Base-by-base conservation (phyloP, 2,888 invertebrate genomes). In the Lordiphosa andalusiaca region DNA sequence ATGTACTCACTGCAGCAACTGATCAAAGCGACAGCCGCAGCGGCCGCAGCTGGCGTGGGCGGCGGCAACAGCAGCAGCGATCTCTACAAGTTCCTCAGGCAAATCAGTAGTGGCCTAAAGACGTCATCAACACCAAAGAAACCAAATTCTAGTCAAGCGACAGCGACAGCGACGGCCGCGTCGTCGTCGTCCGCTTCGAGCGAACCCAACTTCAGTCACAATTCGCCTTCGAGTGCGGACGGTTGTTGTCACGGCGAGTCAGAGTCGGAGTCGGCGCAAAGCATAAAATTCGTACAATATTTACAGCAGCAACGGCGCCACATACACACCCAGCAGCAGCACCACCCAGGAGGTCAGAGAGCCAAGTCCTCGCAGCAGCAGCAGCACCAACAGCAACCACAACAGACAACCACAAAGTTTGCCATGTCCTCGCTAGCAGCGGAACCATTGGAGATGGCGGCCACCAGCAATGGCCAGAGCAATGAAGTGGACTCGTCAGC, bases 401-500 rank as follows among this genome's bases (percentile, higher is more conserved):
- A 83, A 52, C 85, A 84, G 53, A 85, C 84, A 66, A 83, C 77
- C 52, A 84, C 65, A 16, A 80, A 84, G 60, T 82, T 85, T 42
- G 81, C 87, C 56, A 87, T 87, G 87, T 87, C 87, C 42, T 87
- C 87, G 16, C 56, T 87, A 68, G 87, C 87, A 51, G 87, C 87
- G 9, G 86, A 85, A 60, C 86, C 86, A 2, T 63, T 86, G 30
- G 71, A 80, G 50, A 65, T 74, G 25, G 6, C 41, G 9, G 13
- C 40, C 39, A 13, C 46, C 47, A 38, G 51, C 54, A 71, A 75
- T 41, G 64, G 33, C 25, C 38, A 41, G 9, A 30, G 30, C 30
- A 30, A 9, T 30, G 30, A 30, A 30, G 30, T 30, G 30, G 30
- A 30, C 3, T 30, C 30, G 9, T 6, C 44, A 3, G 71, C 60